phyloP scores from a whole-genome alignment of 1,140 invertebrate genomes.

The Macrotrachela quadricornifera region DNA sequence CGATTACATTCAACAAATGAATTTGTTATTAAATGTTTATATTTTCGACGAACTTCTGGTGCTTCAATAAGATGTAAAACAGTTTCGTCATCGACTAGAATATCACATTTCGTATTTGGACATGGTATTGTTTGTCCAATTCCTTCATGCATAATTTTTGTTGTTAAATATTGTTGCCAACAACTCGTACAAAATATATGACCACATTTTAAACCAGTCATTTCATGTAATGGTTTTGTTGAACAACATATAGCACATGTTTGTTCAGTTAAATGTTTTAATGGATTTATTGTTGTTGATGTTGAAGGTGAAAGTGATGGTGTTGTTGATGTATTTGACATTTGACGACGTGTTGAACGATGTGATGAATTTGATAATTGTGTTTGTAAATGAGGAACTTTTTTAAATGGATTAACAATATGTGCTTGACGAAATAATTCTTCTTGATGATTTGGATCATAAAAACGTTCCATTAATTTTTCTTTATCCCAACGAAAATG shows the following conservation, averaged over 20 bases:
- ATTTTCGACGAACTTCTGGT: constrained; percentile 75
- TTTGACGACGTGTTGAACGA: constrained; percentile 3
- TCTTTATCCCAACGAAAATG: constrained; percentile 98
- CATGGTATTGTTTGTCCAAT: constrained; percentile 66
- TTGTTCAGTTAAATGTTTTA: constrained; percentile 29
- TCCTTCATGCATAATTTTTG: constrained; percentile 92
- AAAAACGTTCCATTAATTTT: constrained; percentile 75
- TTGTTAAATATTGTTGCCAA: constrained; percentile 88
- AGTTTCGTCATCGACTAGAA: constrained; percentile 82
- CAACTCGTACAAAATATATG: constrained; percentile 81
- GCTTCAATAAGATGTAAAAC: constrained; percentile 60
- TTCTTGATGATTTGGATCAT: constrained; percentile 77
- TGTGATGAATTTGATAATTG: constrained; percentile 25
- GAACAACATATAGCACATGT: constrained; percentile 21
- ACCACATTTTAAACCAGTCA: constrained; percentile 85
- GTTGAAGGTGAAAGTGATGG: neutral
- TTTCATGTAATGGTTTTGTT: constrained; percentile 41
- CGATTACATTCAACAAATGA: constrained; percentile 97
- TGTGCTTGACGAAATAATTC: constrained; percentile 68
- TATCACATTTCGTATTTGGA: constrained; percentile 53
- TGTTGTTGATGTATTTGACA: neutral
- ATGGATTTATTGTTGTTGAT: constrained; percentile 19
- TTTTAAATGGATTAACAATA: constrained; percentile 64
- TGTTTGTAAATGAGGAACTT: constrained; percentile 15
- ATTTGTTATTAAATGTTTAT: constrained; percentile 91